Conservation (phyloP, 2,113 vertebrate genomes). For the Taxidea taxus region DNA sequence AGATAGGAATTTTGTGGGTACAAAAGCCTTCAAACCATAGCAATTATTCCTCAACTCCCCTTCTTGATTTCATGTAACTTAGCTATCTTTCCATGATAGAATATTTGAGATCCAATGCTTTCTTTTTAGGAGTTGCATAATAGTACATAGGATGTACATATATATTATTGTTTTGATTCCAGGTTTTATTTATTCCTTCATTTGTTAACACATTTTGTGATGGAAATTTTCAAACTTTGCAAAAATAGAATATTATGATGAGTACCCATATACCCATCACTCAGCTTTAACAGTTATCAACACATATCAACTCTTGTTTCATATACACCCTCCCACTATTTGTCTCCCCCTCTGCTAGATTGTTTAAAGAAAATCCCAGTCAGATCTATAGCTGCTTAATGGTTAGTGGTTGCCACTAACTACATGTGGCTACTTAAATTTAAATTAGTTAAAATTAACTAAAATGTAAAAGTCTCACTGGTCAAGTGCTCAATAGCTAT, state of each 20-base stretch:
- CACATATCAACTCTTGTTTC: not conserved
- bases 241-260: not conserved
- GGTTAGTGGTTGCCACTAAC: not conserved
- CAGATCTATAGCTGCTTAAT: not conserved
- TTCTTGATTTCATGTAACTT: not conserved
- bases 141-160: not conserved
- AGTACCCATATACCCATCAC: not conserved
- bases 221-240: not conserved
- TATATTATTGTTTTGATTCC: not conserved
- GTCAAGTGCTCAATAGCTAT: not conserved
- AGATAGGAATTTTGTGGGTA: not conserved
- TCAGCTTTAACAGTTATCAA: not conserved
- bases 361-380: not conserved
- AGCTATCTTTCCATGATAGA: not conserved
- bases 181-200: slow-evolving; percentile 2
- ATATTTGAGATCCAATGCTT: not conserved
- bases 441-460: not conserved
- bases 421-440: not conserved
- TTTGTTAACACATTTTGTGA: not conserved
- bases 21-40: not conserved
- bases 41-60: not conserved
- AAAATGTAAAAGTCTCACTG: not conserved
- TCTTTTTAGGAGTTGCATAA: not conserved
- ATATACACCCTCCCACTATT: not conserved
- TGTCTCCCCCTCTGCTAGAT: not conserved